Percentiles rank a stretch among this genome's conserved stretches.
These are phyloP conservation scores for Hedychridium roseum DNA, from an alignment of 2,888 invertebrate species.

Conservation along the genomic window DNA sequence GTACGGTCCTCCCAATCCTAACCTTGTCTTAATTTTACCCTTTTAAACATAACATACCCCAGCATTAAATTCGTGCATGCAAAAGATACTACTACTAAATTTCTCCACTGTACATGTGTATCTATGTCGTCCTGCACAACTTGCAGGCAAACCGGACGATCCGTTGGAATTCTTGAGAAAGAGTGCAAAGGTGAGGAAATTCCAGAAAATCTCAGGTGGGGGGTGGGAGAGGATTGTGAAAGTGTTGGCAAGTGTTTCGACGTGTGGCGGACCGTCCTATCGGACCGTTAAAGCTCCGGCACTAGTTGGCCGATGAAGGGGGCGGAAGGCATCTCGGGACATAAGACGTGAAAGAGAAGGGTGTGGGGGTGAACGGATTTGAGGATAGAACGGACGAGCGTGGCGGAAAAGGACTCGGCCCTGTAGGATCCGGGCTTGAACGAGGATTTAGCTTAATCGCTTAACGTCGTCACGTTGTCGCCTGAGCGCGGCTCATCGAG, in stretches of 20 bases:
- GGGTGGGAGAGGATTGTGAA: conserved; percentile 16
- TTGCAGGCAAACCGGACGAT: no score
- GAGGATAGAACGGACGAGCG: conserved; percentile 1
- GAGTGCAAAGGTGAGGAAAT: neutral
- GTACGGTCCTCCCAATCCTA: no score
- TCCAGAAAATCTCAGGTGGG: neutral
- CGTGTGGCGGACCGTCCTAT: conserved; percentile 53
- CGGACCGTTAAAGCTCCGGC: conserved; percentile 56
- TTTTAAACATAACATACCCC: no score
- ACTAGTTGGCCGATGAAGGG: conserved; percentile 1
- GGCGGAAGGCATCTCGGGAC: conserved; percentile 21
- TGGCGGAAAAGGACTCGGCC: neutral
- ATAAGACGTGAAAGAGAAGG: conserved; percentile 8
- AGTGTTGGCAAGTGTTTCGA: conserved; percentile 58
- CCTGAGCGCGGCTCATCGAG: no score
- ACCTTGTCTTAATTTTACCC: no score
- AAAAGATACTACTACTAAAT: no score
- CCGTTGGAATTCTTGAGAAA: neutral
- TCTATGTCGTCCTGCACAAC: no score
- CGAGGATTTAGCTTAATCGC: conserved; percentile 28
- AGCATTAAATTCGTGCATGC: no score
- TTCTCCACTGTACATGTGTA: no score
- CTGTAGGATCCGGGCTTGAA: conserved; percentile 5
- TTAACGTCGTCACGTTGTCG: conserved; percentile 31
- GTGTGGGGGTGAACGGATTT: conserved; percentile 22